Conservation (phyloP, 2,888 invertebrate genomes). For the Cylindroiulus punctatus region DNA sequence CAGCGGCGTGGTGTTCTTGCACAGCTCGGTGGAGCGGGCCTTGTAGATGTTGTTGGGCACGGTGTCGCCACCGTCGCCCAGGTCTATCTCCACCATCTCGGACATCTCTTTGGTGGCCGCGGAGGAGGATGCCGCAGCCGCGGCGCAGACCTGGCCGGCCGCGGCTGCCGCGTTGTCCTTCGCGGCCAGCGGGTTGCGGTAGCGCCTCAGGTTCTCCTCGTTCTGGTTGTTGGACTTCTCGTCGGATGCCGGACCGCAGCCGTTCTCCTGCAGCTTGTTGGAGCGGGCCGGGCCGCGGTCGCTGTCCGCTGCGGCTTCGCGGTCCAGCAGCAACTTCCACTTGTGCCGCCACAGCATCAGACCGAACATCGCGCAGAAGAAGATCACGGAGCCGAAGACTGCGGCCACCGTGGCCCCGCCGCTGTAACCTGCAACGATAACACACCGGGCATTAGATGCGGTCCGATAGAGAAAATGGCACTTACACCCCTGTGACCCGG, state of each 20-base stretch:
- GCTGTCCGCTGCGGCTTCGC: too few relatives aligned
- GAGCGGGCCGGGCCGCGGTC: background rate
- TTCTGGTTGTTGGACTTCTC: constrained; percentile 93
- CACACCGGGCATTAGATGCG: too few relatives aligned
- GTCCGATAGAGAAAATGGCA: too few relatives aligned
- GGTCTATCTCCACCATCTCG: constrained; percentile 71
- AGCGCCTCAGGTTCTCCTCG: constrained; percentile 86
- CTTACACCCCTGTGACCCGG: too few relatives aligned
- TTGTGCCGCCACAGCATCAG: too few relatives aligned
- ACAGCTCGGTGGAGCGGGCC: constrained; percentile 84
- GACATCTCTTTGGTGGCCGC: constrained; percentile 64
- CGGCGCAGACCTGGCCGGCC: constrained; percentile 60
- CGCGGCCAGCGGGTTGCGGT: constrained; percentile 77
- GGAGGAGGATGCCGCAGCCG: constrained; percentile 57
- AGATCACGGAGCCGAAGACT: too few relatives aligned
- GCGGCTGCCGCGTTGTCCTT: constrained; percentile 59
- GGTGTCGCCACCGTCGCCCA: constrained; percentile 61
- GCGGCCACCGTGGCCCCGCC: too few relatives aligned
- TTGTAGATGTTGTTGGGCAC: constrained; percentile 75
- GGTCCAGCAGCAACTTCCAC: too few relatives aligned
- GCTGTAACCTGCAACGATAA: too few relatives aligned
- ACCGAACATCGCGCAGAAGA: too few relatives aligned
- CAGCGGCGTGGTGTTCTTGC: constrained; percentile 76
- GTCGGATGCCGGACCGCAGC: constrained; percentile 64
- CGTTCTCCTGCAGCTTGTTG: constrained; percentile 55